These are phyloP conservation scores for Hemiscyllium ocellatum DNA, from an alignment of 2,113 vertebrate genomes.

Conservation along the genomic window DNA sequence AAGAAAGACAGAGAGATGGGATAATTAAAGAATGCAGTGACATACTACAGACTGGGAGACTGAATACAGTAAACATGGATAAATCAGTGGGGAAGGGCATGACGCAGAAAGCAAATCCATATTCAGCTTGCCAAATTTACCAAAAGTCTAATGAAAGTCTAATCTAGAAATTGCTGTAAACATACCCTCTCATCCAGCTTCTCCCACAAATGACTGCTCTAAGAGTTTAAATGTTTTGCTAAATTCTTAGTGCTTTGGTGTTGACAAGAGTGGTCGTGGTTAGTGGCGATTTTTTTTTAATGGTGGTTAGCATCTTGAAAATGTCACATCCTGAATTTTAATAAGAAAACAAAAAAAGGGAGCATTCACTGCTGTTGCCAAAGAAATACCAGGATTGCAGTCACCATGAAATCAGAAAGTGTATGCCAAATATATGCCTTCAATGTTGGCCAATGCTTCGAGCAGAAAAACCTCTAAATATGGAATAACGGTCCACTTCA, in stretches of 20 bases:
- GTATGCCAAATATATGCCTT: conserved; percentile 22
- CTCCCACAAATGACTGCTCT: background rate
- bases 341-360: conserved; percentile 34
- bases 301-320: conserved; percentile 22
- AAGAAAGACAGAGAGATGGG: conserved; percentile 3
- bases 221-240: background rate
- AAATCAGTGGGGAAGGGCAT: background rate
- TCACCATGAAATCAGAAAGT: conserved; percentile 33
- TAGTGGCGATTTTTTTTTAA: background rate
- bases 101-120: background rate
- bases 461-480: conserved; percentile 11
- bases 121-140: background rate
- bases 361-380: conserved; percentile 30
- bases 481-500: background rate
- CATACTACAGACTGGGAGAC: conserved; percentile 5
- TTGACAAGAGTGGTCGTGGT: background rate
- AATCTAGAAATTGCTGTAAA: conserved; percentile 20
- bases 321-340: conserved; percentile 34
- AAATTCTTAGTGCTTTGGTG: background rate
- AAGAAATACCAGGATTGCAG: conserved; percentile 36
- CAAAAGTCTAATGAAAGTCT: background rate
- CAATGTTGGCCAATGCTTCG: background rate
- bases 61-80: background rate
- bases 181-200: background rate
- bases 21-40: conserved; percentile 2